Evolutionary conservation across 2,888 invertebrate species (phyloP), one percentile per base, ranked within the genome.

Genomic region (Napeogenes sylphis): DNA sequence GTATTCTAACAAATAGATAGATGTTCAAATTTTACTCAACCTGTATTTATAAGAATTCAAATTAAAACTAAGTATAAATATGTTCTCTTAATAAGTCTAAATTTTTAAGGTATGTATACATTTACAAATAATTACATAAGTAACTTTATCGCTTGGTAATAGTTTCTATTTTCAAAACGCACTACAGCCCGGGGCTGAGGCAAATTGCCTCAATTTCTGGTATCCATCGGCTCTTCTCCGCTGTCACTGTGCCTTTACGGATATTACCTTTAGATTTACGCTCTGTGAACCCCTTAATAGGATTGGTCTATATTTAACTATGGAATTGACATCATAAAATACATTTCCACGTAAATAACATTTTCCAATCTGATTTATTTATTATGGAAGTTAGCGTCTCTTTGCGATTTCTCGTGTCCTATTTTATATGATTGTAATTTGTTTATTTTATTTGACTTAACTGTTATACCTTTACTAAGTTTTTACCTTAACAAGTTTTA

Each of bases 261-360:
- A 58, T 66, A 66, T 66, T 61, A 64, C 66, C 63, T 63, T 64
- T 35, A 56, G 61, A 63, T 64, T 64, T 66, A 64, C 64, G 66
- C 54, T 59, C 35, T 54, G 66, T 63, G 54, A 59, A 66, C 61
- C 53, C 45, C 45, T 59, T 61, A 66, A 66, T 66, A 59, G 54
- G 55, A 64, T 64, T 61, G 58, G 55, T 45, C 56, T 58, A 61
- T 59, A 63, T 66, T 63, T 58, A 61, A 61, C 59, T 21, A 58
- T 58, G 55, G 45, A 61, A 61, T 58, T 45, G 45, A 51, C 51
- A 30, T 6, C n/a, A 47, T 51, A 51, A 51, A 51, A 51, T 51
- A 51, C 51, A 51, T 51, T 51, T 30, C 51, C 21, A 42, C 8
- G 10, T 42, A 8, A 10, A 42, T 42, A 10, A 42, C 10, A 42